Conservation (phyloP, 2,113 vertebrate genomes). For the Spilogale gracilis region DNA sequence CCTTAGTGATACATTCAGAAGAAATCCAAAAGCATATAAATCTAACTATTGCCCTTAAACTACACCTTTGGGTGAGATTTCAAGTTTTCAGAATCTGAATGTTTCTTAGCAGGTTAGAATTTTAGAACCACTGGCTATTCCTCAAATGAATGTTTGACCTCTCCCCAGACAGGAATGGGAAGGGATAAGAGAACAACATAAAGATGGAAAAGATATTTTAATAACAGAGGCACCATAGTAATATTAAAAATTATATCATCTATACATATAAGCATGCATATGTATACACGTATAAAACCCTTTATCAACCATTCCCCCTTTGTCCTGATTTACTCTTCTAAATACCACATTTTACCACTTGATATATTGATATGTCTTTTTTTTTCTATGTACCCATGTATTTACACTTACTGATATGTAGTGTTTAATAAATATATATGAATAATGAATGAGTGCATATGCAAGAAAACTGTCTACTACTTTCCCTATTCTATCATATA, state of each 20-base stretch:
- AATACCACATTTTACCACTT: not conserved
- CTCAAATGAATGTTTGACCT: slow-evolving; percentile 77
- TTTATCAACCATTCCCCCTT: not conserved
- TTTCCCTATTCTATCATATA: not conserved
- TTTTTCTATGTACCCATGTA: not conserved
- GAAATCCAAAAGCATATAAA: slow-evolving; percentile 78
- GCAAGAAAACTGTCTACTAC: not conserved
- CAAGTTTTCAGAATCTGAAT: slow-evolving; percentile 64
- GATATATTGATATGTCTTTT: not conserved
- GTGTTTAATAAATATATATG: not conserved
- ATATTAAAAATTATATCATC: slow-evolving; percentile 18
- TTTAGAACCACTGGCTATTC: slow-evolving; percentile 67
- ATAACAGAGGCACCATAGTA: not conserved
- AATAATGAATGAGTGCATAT: not conserved
- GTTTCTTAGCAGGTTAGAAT: slow-evolving; percentile 75
- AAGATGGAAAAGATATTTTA: slow-evolving; percentile 52
- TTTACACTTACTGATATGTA: not conserved
- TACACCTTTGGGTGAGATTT: slow-evolving; percentile 74
- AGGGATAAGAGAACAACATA: slow-evolving; percentile 9
- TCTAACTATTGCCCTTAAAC: slow-evolving; percentile 65
- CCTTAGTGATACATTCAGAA: slow-evolving; percentile 75
- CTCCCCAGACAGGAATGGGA: slow-evolving; percentile 17
- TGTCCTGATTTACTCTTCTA: not conserved
- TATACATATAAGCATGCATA: not conserved
- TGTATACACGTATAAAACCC: not conserved